Conservation (phyloP, 2,113 vertebrate genomes). For the Microcebus ravelobensis region DNA sequence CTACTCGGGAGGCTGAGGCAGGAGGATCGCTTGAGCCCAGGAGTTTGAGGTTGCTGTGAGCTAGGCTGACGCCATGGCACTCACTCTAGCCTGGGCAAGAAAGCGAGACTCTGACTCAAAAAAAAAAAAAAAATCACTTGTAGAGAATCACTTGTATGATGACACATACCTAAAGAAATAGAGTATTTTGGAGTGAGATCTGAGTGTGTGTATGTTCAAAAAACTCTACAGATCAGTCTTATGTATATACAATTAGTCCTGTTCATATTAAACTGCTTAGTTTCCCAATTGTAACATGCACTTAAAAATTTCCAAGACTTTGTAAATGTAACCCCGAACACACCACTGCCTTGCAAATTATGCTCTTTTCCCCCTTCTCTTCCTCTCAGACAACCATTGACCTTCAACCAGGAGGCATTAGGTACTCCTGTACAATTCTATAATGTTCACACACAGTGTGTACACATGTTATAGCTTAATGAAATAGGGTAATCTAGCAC, state of each 20-base stretch:
- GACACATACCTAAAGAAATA: neutral
- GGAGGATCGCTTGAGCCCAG: too few species aligned
- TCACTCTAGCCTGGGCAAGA: too few species aligned
- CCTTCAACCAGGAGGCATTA: neutral
- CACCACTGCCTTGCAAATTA: neutral
- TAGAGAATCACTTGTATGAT: conserved; percentile 13
- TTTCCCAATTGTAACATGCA: neutral
- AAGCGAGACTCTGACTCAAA: too few species aligned
- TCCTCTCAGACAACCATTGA: neutral
- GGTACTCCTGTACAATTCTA: neutral
- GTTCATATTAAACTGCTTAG: neutral
- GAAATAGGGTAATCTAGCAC: neutral
- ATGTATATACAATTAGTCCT: neutral
- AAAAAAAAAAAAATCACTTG: too few species aligned
- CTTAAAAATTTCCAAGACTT: neutral
- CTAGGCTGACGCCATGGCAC: too few species aligned
- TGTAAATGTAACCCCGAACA: neutral
- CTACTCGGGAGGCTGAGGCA: too few species aligned
- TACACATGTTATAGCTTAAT: neutral
- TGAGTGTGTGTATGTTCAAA: neutral
- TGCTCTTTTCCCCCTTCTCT: neutral
- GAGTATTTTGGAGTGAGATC: conserved; percentile 9
- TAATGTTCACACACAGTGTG: neutral
- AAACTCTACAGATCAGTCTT: neutral
- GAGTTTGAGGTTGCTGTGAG: too few species aligned